Percentiles rank a stretch among this genome's conserved stretches.
Conservation (phyloP, 2,888 invertebrate genomes). For the Netelia fuscicornis region DNA sequence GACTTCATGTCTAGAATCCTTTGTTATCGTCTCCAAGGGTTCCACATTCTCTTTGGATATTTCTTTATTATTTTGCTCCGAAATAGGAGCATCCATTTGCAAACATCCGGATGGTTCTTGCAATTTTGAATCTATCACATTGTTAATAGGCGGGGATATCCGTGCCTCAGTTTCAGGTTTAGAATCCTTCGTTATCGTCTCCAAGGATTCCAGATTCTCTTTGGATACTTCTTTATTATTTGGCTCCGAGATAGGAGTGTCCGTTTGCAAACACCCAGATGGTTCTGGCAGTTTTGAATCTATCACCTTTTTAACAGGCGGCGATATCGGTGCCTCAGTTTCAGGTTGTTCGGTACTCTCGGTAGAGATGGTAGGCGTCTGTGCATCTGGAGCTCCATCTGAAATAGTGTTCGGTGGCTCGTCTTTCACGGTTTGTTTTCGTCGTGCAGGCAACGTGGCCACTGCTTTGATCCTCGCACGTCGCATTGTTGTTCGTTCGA, state of each 20-base stretch:
- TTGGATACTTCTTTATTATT: not conserved
- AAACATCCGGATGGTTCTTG: not conserved
- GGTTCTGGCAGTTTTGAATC: not conserved
- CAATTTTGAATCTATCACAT: not conserved
- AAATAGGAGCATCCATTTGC: not conserved
- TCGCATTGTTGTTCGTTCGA: conserved; percentile 49
- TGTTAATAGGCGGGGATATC: conserved; percentile 12
- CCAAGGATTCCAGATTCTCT: not conserved
- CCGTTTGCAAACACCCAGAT: not conserved
- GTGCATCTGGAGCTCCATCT: conserved; percentile 6
- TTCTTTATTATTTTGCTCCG: not conserved
- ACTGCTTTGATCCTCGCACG: conserved; percentile 90
- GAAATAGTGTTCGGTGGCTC: conserved; percentile 33
- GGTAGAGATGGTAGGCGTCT: conserved; percentile 25
- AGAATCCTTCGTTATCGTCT: not conserved
- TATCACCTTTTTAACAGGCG: not conserved
- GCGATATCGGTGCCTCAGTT: conserved; percentile 7
- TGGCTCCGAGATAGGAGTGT: not conserved
- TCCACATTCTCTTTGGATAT: not conserved
- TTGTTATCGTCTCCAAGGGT: not conserved
- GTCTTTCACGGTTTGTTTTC: conserved; percentile 79
- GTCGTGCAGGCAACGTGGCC: conserved; percentile 88
- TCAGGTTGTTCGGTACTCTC: conserved; percentile 23
- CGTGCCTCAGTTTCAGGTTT: not conserved
- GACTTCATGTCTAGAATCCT: not conserved